Evolutionary conservation across 1,140 invertebrate genomes (phyloP), one percentile per base, ranked within the genome.

Genomic region (Calliopsis andreniformis): DNA sequence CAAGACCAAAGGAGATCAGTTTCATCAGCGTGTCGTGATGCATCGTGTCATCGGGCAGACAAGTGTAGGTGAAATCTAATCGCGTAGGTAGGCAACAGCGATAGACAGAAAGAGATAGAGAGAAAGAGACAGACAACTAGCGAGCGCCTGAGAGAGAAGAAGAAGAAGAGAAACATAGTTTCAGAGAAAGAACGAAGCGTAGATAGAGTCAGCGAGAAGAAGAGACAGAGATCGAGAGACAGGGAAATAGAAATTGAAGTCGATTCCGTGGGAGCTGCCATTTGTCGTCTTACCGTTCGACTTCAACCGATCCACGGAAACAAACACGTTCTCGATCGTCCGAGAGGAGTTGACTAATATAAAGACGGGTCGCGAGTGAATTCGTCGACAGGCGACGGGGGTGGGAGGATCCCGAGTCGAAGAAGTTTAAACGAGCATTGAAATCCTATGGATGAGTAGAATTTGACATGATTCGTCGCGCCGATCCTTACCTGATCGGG

Each of bases 401-500:
- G 7, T 51, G 4, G 23, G 6, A 28, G 4, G 4, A 12, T 12
- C 23, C 23, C 0, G 25, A 59, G 28, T 51, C n/a, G 64, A 47
- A 42, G 61, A 73, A 66, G 59, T 30, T 39, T 68, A 35, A n/a
- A n/a, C n/a, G n/a, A n/a, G n/a, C n/a, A n/a, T n/a, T n/a, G n/a
- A n/a, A n/a, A n/a, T n/a, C n/a, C n/a, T n/a, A n/a, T n/a, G n/a
- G n/a, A n/a, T n/a, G n/a, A n/a, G n/a, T n/a, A n/a, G n/a, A n/a
- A n/a, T n/a, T n/a, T n/a, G n/a, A n/a, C n/a, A n/a, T n/a, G n/a
- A n/a, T n/a, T n/a, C n/a, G 18, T 30, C 59, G 28, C 53, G 14
- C 3, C 42, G 51, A 28, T 72, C 30, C 68, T 81, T 81, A 81
- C 63, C 79, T 69, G 28, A 59, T 51, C 62, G 43, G 30, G 45